Base-by-base conservation (phyloP, 2,797 vertebrate genomes). In the Cryptoblepharus egeriae region DNA sequence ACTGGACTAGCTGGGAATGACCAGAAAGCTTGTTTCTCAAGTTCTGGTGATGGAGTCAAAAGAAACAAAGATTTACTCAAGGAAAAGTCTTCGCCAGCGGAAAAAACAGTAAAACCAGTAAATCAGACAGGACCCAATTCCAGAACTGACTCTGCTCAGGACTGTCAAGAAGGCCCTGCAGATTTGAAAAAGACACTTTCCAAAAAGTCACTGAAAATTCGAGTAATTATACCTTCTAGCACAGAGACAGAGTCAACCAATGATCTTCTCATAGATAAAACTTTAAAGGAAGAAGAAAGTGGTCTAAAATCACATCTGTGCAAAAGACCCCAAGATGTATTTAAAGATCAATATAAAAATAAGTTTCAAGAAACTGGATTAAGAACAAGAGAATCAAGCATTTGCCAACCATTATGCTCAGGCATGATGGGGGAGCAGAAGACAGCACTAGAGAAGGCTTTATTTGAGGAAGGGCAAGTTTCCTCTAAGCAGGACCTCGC, bases 301-400 rank as follows among this genome's bases (percentile, higher is more conserved):
- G 63, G 88, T 91, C 60, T 93, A 86, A 92, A 90, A 86, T 49
- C 39, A 65, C 81, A 91, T 81, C 90, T 93, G 87, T 90, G 85
- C 30, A 91, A 91, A 90, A 45, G 76, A 2, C 30, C 93, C 58
- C 90, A 91, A 52, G 69, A 49, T 10, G 85, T 89, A 81, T 86
- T 92, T 78, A 52, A 91, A 81, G 69, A 60, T 10, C 85, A 89
- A 82, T 88, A 92, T 78, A 52, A 91, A 81, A 89, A 92, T 67
- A 91, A 90, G 84, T 88, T 93, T 87, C 83, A 86, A 85, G 87
- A 90, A 83, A 88, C 87, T 84, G 91, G 89, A 77, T 74, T 91
- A 37, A 87, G 86, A 32, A 71, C 71, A 42, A 75, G 80, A 64
- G 88, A 92, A n/a, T n/a, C n/a, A n/a, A n/a, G n/a, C n/a, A n/a